phyloP scores from a whole-genome alignment of 2,797 vertebrate genomes.

The Crypturellus tataupa region DNA sequence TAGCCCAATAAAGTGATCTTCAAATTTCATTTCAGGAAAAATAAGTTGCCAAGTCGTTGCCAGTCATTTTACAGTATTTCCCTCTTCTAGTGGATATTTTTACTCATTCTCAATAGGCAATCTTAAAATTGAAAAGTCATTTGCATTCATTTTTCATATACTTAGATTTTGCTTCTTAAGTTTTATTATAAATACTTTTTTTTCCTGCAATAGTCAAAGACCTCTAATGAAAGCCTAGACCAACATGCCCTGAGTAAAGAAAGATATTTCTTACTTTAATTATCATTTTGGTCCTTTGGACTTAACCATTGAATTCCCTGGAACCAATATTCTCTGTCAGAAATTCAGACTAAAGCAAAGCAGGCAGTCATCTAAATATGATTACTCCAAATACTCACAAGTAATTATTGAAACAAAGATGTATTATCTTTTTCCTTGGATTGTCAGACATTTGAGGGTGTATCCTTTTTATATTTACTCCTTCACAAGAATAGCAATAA shows the following conservation, averaged over 20 bases:
- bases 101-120: background rate
- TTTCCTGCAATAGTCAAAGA: background rate
- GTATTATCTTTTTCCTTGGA: background rate
- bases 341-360: background rate
- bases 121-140: background rate
- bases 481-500: slow-evolving; percentile 44
- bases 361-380: background rate
- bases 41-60: background rate
- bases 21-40: background rate
- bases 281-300: background rate
- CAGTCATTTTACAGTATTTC: background rate
- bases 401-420: slow-evolving; percentile 19
- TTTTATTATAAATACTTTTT: background rate
- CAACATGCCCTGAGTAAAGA: background rate
- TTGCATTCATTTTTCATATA: background rate
- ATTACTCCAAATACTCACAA: slow-evolving; percentile 22
- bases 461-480: background rate
- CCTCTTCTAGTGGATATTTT: background rate
- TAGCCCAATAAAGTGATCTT: background rate
- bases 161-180: no score
- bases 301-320: background rate
- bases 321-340: background rate
- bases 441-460: slow-evolving; percentile 9
- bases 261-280: background rate
- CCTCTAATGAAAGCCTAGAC: background rate